Conservation (phyloP, 2,113 vertebrate species). For the Thalassarche chlororhynchos region DNA sequence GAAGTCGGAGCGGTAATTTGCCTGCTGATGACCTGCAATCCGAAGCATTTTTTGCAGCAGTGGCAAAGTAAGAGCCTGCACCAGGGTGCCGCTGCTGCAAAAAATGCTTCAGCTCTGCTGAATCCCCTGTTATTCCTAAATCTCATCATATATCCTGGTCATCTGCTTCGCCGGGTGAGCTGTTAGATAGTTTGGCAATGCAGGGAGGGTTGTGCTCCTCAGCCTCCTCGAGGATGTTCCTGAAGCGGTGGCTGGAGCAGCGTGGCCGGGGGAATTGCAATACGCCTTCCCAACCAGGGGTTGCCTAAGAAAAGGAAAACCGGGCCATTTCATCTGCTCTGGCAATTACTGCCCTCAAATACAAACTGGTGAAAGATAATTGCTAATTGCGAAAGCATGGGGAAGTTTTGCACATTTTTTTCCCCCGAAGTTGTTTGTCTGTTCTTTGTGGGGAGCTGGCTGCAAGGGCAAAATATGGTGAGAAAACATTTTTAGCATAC, state of each 20-base stretch:
- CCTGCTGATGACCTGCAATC: not conserved
- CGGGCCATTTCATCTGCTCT: not conserved
- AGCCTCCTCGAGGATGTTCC: not conserved
- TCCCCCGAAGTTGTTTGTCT: accelerated
- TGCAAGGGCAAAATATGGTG: not conserved
- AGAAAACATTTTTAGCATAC: not conserved
- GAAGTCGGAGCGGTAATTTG: accelerated
- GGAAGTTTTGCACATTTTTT: not conserved
- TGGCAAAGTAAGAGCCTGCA: not conserved
- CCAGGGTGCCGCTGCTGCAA: too few relatives aligned
- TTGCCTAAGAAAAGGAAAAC: not conserved
- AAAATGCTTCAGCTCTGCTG: not conserved
- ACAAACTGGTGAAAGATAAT: not conserved
- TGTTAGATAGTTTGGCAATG: not conserved
- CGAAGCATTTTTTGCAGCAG: too few relatives aligned
- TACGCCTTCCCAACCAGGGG: not conserved
- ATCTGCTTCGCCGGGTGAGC: not conserved
- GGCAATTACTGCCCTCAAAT: not conserved
- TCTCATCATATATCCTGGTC: not conserved
- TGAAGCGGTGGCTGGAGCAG: not conserved
- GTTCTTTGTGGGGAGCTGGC: not conserved
- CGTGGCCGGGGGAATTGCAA: not conserved
- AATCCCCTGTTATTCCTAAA: not conserved
- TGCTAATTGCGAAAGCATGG: not conserved
- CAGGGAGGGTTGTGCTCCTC: not conserved